Evolutionary conservation across 2,888 invertebrate species (phyloP).

Genomic region (Muscina levida): DNA sequence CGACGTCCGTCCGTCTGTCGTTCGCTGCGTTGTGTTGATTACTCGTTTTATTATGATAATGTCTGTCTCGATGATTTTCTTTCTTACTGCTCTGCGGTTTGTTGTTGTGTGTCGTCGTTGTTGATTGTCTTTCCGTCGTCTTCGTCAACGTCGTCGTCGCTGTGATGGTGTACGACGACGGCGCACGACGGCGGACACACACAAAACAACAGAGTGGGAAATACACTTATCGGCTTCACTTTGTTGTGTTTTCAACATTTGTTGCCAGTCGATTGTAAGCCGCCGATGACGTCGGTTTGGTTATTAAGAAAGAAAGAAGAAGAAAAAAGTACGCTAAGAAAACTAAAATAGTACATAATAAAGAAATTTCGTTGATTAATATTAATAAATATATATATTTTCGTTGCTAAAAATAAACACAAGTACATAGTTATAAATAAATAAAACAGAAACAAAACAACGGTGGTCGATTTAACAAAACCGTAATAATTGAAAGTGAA

Average conservation of each 20-base stretch:
- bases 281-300: slow-evolving; percentile 72
- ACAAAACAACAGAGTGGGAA: slow-evolving; percentile 43
- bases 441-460: slow-evolving; percentile 17
- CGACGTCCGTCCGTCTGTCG: slow-evolving; percentile 7
- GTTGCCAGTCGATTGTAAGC: slow-evolving; percentile 71
- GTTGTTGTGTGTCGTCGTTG: slow-evolving; percentile 1
- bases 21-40: slow-evolving; percentile 28
- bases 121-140: slow-evolving; percentile 46
- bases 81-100: slow-evolving; percentile 32
- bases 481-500: slow-evolving; percentile 19
- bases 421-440: slow-evolving; percentile 13
- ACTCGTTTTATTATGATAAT: slow-evolving; percentile 28
- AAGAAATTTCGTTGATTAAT: slow-evolving; percentile 26
- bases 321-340: too few species aligned
- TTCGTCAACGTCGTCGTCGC: slow-evolving; percentile 37
- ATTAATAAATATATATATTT: slow-evolving; percentile 33
- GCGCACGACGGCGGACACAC: background rate
- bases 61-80: slow-evolving; percentile 58
- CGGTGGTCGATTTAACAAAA: background rate
- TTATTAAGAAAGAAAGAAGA: slow-evolving; percentile 46
- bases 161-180: slow-evolving; percentile 21
- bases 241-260: slow-evolving; percentile 70
- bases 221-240: slow-evolving; percentile 68
- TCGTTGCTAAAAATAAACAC: too few species aligned
- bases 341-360: slow-evolving; percentile 36